Evolutionary conservation across 1,140 invertebrate species (phyloP), one percentile per base, ranked within the genome.

Genomic region (Drosophila sechellia): DNA sequence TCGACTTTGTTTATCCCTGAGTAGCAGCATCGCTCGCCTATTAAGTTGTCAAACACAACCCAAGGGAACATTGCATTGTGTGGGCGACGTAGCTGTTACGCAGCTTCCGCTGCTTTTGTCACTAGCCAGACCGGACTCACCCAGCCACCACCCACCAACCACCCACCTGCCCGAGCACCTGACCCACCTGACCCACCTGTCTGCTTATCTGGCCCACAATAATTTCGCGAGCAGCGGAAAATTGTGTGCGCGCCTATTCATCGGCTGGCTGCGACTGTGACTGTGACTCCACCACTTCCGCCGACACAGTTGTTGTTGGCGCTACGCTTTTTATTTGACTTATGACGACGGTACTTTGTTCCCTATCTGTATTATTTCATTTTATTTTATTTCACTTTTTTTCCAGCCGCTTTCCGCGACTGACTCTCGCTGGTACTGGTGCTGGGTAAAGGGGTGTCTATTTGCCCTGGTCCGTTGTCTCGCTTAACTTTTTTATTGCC

Each of bases 401-500:
- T 49, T 52, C 40, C 63, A 25, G 13, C n/a, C 22, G 20, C 27
- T 63, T 55, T 46, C 39, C 25, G 22, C 52, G 34, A 69, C 66
- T 69, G 66, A 69, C 66, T 70, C 66, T 34, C 22, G 63, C 40
- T 70, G 63, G 66, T 11, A 70, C 66, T 25, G 10, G 53, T 25
- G 50, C 8, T 20, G 46, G 35, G 20, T 22, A 22, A 22, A n/a
- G 17, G 45, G 59, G 60, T 43, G 59, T 75, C 17, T 17, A 57
- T 77, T 81, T 77, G 74, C 64, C 35, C 48, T 66, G 72, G 60
- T 65, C 60, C 74, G 77, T 81, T 83, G 75, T 81, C 68, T 83
- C 79, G 83, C 85, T 89, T 89, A 90, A 89, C 84, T 89, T 89
- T 89, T 89, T 83, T 86, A 89, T 89, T 89, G 84, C 84, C 84